phyloP scores from a whole-genome alignment of 1,140 invertebrate species.

The Chironomus striatipennis region DNA sequence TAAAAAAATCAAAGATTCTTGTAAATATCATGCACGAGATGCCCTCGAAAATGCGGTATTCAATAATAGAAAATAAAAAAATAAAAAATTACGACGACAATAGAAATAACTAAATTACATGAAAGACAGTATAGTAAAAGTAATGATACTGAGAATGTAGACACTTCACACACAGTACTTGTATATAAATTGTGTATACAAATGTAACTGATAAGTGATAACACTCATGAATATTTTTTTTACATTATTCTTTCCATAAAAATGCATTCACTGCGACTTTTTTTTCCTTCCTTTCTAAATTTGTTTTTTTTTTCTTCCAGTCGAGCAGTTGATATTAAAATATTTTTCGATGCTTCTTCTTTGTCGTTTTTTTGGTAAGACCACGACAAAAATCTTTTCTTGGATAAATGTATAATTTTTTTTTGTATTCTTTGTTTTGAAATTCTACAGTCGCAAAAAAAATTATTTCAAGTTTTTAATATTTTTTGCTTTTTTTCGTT shows the following conservation, averaged over 20 bases:
- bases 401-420: neutral
- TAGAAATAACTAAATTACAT: neutral
- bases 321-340: neutral
- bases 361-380: neutral
- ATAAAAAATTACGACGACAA: neutral
- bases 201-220: slow-evolving; percentile 17
- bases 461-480: slow-evolving; percentile 9
- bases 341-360: neutral
- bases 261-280: neutral
- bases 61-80: too few relatives aligned
- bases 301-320: neutral
- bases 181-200: neutral
- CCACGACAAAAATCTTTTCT: neutral
- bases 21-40: too few relatives aligned
- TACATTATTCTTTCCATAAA: neutral
- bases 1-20: too few relatives aligned
- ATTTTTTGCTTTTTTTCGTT: neutral
- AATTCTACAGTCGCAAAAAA: neutral
- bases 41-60: too few relatives aligned
- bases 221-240: neutral
- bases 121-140: neutral
- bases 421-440: neutral
- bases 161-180: neutral
- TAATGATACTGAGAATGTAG: neutral
- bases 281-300: neutral